Evolutionary conservation across 2,797 vertebrate species (phyloP).

Genomic region (Phaenicophaeus curvirostris): DNA sequence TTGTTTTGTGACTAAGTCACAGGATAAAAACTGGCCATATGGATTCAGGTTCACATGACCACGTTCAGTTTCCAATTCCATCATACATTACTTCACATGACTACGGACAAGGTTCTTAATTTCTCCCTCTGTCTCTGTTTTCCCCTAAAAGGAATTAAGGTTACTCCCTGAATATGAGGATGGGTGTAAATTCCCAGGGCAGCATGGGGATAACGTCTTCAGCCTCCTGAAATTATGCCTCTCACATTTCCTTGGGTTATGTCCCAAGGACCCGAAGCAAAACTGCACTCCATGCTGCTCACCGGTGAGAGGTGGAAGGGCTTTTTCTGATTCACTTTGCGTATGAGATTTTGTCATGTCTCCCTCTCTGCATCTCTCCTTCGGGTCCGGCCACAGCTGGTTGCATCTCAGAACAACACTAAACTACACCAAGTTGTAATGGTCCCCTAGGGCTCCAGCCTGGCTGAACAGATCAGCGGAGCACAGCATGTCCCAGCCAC

Average conservation of each 20-base stretch:
- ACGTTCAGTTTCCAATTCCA: background rate
- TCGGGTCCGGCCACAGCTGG: background rate
- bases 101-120: background rate
- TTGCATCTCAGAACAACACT: background rate
- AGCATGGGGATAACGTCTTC: accelerated
- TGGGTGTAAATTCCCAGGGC: background rate
- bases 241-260: background rate
- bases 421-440: background rate
- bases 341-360: background rate
- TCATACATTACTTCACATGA: background rate
- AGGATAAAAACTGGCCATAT: background rate
- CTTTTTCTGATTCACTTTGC: background rate
- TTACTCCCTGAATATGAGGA: background rate
- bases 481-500: background rate
- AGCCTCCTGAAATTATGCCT: background rate
- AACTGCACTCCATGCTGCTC: background rate
- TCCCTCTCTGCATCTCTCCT: background rate
- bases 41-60: background rate
- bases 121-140: background rate
- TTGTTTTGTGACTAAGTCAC: background rate
- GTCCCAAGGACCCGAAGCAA: background rate
- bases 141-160: background rate
- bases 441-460: background rate
- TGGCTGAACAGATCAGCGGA: conserved; percentile 8
- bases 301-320: background rate